Conservation (phyloP, 2,888 invertebrate species). For the Himalopsyche tibetana region DNA sequence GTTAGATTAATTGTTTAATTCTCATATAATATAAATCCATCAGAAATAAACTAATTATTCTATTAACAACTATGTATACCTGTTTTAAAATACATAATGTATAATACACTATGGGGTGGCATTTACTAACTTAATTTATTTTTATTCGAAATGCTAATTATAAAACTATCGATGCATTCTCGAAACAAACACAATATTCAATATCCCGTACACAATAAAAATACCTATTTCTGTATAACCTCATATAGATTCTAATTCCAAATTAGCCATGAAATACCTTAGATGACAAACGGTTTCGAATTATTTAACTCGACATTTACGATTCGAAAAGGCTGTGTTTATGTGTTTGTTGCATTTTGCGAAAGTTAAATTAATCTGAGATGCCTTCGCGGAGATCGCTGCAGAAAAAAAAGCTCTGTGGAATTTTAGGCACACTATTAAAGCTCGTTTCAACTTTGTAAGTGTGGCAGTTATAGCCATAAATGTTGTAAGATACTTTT, state of each 20-base stretch:
- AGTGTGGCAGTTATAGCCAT: no score
- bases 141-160: no score
- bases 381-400: neutral
- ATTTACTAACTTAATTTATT: no score
- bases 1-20: no score
- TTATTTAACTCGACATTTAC: neutral
- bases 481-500: no score
- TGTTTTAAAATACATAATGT: no score
- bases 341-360: neutral
- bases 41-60: no score
- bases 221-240: neutral
- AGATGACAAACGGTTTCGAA: constrained; percentile 2
- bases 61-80: no score
- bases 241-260: neutral
- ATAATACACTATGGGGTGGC: no score
- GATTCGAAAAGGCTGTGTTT: neutral
- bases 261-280: neutral
- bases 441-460: neutral
- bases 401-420: neutral
- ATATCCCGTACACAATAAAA: neutral
- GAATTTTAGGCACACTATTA: neutral
- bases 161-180: no score
- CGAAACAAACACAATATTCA: no score
- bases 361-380: constrained; percentile 15
- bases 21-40: no score